Percentiles rank a stretch among this genome's conserved stretches.
Evolutionary conservation across 2,113 vertebrate genomes (phyloP).

Genomic region (Lethenteron reissneri): DNA sequence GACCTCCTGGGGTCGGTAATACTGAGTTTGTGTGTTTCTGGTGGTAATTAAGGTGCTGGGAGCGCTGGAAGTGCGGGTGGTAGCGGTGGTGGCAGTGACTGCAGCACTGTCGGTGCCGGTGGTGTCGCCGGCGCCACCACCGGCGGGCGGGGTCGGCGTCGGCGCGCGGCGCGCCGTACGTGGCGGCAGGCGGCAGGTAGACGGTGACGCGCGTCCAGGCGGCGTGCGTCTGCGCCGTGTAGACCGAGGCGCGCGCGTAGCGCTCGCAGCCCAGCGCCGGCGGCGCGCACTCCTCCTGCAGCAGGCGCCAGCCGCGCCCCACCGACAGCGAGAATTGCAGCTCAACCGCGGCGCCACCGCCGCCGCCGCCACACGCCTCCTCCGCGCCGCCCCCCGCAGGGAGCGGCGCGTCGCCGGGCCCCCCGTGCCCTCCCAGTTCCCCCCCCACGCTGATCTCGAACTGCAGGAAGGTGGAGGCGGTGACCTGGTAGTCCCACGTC

Average conservation of each 20-base stretch:
- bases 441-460: conserved; percentile 93
- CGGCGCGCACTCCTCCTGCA: conserved; percentile 79
- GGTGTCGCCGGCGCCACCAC: too few relatives aligned
- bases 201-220: conserved; percentile 77
- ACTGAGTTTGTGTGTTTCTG: too few relatives aligned
- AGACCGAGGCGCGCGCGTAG: conserved; percentile 67
- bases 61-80: too few relatives aligned
- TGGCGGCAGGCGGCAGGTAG: conserved; percentile 43
- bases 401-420: too few relatives aligned
- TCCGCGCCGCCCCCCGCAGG: too few relatives aligned
- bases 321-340: conserved; percentile 77
- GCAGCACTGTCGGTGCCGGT: too few relatives aligned
- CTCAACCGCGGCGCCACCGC: conserved; percentile 33
- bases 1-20: too few relatives aligned
- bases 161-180: conserved; percentile 20
- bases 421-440: conserved; percentile 33
- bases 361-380: too few relatives aligned
- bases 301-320: conserved; percentile 63
- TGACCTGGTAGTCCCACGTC: conserved; percentile 89
- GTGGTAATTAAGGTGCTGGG: too few relatives aligned
- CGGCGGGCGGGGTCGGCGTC: too few relatives aligned
- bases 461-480: conserved; percentile 68
- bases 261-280: conserved; percentile 72
- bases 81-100: too few relatives aligned
- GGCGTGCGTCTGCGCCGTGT: conserved; percentile 61